Evolutionary conservation across 2,888 invertebrate genomes (phyloP).

Genomic region (Zygogramma bicolorata): DNA sequence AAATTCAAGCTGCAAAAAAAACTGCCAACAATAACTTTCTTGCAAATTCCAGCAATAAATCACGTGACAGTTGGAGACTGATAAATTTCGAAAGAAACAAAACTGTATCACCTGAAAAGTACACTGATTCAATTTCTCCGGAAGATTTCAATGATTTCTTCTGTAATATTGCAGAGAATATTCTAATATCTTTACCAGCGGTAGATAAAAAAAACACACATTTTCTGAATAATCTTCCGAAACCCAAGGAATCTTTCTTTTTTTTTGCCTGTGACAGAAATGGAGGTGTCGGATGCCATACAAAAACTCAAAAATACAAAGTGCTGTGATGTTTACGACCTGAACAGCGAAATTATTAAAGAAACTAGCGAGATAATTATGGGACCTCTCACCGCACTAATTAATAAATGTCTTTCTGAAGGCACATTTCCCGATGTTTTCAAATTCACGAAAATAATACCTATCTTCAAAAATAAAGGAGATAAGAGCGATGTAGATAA

Average conservation of each 20-base stretch:
- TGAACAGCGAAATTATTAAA: not conserved
- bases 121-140: not conserved
- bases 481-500: not conserved
- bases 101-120: not conserved
- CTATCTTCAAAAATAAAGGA: not conserved
- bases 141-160: too few relatives aligned
- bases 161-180: too few relatives aligned
- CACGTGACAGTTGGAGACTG: not conserved
- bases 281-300: too few relatives aligned
- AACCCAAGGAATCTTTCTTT: too few relatives aligned
- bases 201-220: too few relatives aligned
- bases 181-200: too few relatives aligned
- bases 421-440: not conserved
- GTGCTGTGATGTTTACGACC: not conserved
- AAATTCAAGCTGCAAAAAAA: not conserved
- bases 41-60: not conserved
- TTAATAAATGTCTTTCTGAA: not conserved
- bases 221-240: too few relatives aligned
- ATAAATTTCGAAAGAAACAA: not conserved
- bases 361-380: too few relatives aligned
- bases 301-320: too few relatives aligned
- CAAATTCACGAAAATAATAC: not conserved
- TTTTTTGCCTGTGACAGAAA: not conserved
- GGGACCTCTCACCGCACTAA: not conserved
- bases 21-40: not conserved